A percentile compares a stretch with the other conserved stretches of the same genome.
phyloP scores from a whole-genome alignment of 2,113 vertebrate species.

The Callorhinus ursinus region DNA sequence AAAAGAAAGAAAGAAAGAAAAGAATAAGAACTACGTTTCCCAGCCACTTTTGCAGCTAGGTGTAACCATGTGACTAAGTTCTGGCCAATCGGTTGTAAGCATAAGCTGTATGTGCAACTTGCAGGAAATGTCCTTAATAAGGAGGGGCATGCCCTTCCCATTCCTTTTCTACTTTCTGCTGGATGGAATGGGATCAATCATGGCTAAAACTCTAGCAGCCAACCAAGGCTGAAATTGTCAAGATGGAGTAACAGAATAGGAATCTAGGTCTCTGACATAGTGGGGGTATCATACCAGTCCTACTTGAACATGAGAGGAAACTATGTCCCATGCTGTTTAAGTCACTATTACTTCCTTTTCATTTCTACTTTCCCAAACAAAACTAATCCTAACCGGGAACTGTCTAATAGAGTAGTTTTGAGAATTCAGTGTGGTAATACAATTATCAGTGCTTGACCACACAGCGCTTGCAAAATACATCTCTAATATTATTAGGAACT shows the following conservation, averaged over 20 bases:
- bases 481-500: neutral
- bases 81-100: neutral
- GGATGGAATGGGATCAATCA: neutral
- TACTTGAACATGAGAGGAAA: neutral
- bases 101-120: neutral
- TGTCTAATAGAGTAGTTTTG: slow-evolving; percentile 18
- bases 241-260: neutral
- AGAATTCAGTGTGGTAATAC: slow-evolving; percentile 14
- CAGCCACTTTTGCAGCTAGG: neutral
- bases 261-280: neutral
- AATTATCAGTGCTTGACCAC: neutral
- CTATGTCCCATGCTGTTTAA: slow-evolving; percentile 13
- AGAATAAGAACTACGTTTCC: neutral
- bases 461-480: neutral
- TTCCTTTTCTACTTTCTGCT: slow-evolving; percentile 27
- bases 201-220: neutral
- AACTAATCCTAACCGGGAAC: slow-evolving; percentile 32
- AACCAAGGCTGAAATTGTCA: neutral
- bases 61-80: neutral
- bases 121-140: neutral
- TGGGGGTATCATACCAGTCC: neutral
- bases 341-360: neutral
- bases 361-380: neutral
- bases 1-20: too few relatives aligned
- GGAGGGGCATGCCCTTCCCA: neutral